Evolutionary conservation across 2,888 invertebrate genomes (phyloP).

Genomic region (Cinara cedri): DNA sequence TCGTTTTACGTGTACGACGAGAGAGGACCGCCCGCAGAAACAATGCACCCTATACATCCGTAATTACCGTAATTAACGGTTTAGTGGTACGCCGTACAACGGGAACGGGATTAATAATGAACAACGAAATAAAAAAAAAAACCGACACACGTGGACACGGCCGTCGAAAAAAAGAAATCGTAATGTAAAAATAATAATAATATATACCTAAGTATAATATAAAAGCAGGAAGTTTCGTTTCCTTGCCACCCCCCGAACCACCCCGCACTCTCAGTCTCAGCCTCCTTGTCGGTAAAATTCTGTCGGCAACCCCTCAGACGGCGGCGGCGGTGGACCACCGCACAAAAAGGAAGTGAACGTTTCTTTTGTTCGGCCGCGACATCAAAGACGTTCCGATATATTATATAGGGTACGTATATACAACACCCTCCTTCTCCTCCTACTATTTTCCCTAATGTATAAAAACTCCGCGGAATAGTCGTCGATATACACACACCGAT

Average conservation of each 20-base stretch:
- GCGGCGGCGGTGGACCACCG: no score
- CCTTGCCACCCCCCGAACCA: constrained; percentile 15
- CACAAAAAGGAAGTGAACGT: constrained; percentile 43
- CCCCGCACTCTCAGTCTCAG: no score
- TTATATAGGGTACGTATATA: no score
- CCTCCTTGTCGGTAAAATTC: constrained; percentile 1
- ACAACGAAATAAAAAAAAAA: not conserved
- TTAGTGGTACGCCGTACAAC: constrained; percentile 18
- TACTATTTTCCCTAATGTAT: constrained; percentile 26
- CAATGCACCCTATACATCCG: constrained; percentile 27
- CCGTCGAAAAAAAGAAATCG: constrained; percentile 8
- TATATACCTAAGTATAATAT: not conserved
- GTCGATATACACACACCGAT: constrained; percentile 23
- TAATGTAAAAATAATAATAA: constrained; percentile 18
- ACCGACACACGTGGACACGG: not conserved
- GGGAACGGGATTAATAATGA: constrained; percentile 15
- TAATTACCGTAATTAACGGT: constrained; percentile 47
- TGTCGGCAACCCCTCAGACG: not conserved
- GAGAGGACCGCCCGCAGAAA: constrained; percentile 12
- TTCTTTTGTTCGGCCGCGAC: constrained; percentile 40
- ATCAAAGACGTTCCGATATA: constrained; percentile 40
- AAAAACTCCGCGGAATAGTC: not conserved
- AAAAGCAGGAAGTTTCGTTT: constrained; percentile 45
- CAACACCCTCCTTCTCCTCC: no score
- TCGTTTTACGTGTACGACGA: not conserved